Evolutionary conservation across 2,113 vertebrate species (phyloP).

Genomic region (Cryptotis parvus): DNA sequence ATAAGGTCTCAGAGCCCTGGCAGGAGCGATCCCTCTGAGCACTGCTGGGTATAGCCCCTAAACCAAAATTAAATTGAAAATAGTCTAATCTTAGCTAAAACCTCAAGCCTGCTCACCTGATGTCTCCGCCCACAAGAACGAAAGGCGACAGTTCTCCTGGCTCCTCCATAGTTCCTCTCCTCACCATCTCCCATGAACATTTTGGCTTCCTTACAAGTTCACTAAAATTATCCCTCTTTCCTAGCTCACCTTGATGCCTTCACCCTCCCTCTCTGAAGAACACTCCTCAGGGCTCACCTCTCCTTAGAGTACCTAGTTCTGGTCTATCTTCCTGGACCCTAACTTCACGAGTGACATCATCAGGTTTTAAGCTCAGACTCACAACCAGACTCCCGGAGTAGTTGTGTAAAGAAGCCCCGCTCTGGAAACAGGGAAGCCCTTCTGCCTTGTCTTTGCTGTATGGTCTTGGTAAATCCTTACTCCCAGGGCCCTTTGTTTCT

Average conservation of each 20-base stretch:
- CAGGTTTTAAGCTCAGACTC: not conserved
- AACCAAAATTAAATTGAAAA: too few species aligned
- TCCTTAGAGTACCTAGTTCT: not conserved
- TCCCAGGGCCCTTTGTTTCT: not conserved
- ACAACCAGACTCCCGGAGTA: not conserved
- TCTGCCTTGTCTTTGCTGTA: not conserved
- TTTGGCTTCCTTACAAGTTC: not conserved
- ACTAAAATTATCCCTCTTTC: not conserved
- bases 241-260: not conserved
- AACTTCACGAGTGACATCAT: not conserved
- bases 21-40: too few species aligned
- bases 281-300: not conserved
- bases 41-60: too few species aligned
- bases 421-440: slow-evolving; percentile 15
- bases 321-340: not conserved
- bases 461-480: not conserved
- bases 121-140: not conserved
- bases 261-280: not conserved
- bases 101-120: not conserved
- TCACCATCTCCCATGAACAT: not conserved
- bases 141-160: not conserved
- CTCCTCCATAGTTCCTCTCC: not conserved
- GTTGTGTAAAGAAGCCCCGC: too few species aligned
- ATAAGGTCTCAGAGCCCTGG: too few species aligned
- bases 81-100: not conserved